These are phyloP conservation scores for Lymantria dispar DNA, from an alignment of 2,888 invertebrate genomes.

Conservation along the genomic window DNA sequence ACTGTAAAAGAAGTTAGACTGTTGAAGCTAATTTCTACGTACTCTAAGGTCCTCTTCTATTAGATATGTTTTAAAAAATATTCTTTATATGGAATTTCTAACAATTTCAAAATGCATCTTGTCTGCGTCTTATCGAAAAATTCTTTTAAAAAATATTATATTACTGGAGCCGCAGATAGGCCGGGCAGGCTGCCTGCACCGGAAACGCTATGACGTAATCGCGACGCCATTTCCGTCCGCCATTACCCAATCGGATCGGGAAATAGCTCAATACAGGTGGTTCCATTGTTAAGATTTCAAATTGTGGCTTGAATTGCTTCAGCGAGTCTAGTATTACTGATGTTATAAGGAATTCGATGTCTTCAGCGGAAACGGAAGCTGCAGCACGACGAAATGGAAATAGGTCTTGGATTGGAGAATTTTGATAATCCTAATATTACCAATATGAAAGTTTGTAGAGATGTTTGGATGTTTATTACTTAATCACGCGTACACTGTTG, in stretches of 20 bases:
- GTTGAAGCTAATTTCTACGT: too few relatives aligned
- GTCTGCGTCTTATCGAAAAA: neutral
- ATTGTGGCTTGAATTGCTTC: constrained; percentile 3
- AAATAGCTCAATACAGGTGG: constrained; percentile 43
- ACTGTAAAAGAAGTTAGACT: too few relatives aligned
- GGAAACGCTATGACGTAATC: constrained; percentile 58
- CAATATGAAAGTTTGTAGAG: too few relatives aligned
- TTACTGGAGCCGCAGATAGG: constrained; percentile 13
- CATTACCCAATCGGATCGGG: constrained; percentile 61
- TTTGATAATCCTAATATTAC: too few relatives aligned
- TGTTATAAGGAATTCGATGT: neutral
- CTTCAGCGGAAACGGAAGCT: neutral
- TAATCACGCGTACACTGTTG: too few relatives aligned
- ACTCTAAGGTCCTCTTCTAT: too few relatives aligned
- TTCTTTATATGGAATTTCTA: too few relatives aligned
- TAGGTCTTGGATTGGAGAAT: too few relatives aligned
- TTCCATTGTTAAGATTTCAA: constrained; percentile 12
- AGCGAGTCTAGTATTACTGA: constrained; percentile 1
- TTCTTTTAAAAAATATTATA: neutral
- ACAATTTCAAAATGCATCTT: too few relatives aligned
- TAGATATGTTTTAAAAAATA: too few relatives aligned
- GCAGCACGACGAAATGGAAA: neutral
- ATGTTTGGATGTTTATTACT: too few relatives aligned
- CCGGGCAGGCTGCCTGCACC: constrained; percentile 17
- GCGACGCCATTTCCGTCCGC: constrained; percentile 59